Evolutionary conservation across 2,797 vertebrate genomes (phyloP), one percentile per base, ranked within the genome.

Genomic region (Florisuga fusca): DNA sequence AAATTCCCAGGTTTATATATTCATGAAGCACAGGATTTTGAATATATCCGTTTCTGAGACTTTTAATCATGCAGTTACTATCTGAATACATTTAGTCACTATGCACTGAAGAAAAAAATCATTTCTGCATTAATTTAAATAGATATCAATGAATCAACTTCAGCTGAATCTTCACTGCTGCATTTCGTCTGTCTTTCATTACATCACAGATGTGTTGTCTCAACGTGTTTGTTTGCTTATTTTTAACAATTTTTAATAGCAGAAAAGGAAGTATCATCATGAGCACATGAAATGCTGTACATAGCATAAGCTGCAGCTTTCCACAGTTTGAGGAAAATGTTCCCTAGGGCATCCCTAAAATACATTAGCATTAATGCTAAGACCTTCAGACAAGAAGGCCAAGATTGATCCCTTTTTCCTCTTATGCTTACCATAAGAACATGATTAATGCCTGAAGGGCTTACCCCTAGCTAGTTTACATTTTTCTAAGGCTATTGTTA

Each of bases 1-100:
- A 90, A 81, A 57, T 69, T 90, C 50, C 41, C 1, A 1, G 68
- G 29, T 75, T 81, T 55, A 50, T 41, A 58, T 64, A 53, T 91
- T 68, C 2, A 0, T 43, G 31, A 86, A 89, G 38, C 15, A 86
- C 7, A 8, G 41, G 27, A 77, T 76, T 85, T 80, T n/a, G 9
- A 76, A 73, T 63, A 41, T 31, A 74, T 57, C 15, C 3, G 3
- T 5, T 63, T 91, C 21, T 67, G 43, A 87, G 27, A 3, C 48
- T 93, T 94, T 94, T 84, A 86, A 80, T 88, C 59, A 66, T 17
- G 13, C 26, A 55, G n/a, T 58, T 87, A n/a, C 76, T 87, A 43
- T 46, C 29, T 31, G 34, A 81, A 73, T 62, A 38, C 2, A 84
- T 84, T 67, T 58, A 71, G 57, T 62, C 34, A 75, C 22, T 63